These are phyloP conservation scores for Ormyrus thymus DNA, from an alignment of 2,888 invertebrate species.

Conservation along the genomic window DNA sequence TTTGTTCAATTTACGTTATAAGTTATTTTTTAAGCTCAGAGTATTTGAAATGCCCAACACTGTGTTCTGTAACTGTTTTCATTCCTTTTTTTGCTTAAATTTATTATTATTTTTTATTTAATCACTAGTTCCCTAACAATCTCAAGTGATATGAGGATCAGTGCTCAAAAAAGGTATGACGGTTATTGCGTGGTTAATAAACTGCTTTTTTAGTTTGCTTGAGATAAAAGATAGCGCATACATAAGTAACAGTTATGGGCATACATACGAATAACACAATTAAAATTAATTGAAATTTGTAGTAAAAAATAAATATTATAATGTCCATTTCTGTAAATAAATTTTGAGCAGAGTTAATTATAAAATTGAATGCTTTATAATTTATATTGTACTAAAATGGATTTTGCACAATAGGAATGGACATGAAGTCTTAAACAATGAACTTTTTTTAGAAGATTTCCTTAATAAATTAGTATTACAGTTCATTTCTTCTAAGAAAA, in stretches of 20 bases:
- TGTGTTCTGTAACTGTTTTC: slow-evolving; percentile 17
- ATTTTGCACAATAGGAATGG: slow-evolving; percentile 22
- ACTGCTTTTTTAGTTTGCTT: slow-evolving; percentile 43
- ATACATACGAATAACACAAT: background rate
- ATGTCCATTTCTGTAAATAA: slow-evolving; percentile 40
- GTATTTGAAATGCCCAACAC: slow-evolving; percentile 33
- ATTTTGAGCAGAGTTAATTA: background rate
- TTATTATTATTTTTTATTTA: slow-evolving; percentile 54
- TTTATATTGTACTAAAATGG: slow-evolving; percentile 33
- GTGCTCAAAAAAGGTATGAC: slow-evolving; percentile 62
- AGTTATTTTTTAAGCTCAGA: slow-evolving; percentile 14
- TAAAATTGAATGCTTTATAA: slow-evolving; percentile 23
- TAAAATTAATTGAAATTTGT: background rate
- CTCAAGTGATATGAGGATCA: slow-evolving; percentile 57
- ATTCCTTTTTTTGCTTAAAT: slow-evolving; percentile 35
- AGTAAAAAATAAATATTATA: slow-evolving; percentile 8
- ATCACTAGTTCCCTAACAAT: slow-evolving; percentile 48
- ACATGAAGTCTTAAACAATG: slow-evolving; percentile 29
- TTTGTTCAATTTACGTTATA: slow-evolving; percentile 34
- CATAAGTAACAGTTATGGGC: slow-evolving; percentile 20
- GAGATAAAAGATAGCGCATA: slow-evolving; percentile 21
- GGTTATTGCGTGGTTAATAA: slow-evolving; percentile 56
- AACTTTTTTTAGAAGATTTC: slow-evolving; percentile 40
- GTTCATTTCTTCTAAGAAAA: slow-evolving; percentile 46
- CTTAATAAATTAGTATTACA: slow-evolving; percentile 34